phyloP scores from a whole-genome alignment of 2,797 vertebrate genomes.

The Glossophaga mutica region DNA sequence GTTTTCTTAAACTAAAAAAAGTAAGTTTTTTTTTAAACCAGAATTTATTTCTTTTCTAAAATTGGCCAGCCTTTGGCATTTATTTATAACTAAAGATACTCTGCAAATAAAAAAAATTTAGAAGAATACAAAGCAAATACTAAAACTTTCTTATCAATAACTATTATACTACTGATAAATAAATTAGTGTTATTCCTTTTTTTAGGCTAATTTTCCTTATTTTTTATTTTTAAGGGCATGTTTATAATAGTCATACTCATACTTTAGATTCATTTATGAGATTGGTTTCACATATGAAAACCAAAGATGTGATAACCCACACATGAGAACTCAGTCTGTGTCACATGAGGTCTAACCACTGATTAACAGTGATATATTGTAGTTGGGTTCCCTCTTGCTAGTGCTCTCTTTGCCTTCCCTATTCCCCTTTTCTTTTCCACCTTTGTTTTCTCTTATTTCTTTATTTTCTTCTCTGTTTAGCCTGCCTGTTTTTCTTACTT shows the following conservation, averaged over 20 bases:
- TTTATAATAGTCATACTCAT: constrained; percentile 13
- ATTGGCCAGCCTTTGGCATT: constrained; percentile 1
- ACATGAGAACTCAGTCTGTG: constrained; percentile 21
- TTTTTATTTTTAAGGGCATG: constrained; percentile 30
- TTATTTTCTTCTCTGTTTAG: background rate
- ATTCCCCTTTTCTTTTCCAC: background rate
- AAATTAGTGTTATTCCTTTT: constrained; percentile 35
- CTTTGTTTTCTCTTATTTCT: background rate
- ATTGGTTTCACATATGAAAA: constrained; percentile 54
- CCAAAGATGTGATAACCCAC: background rate
- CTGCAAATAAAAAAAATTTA: constrained; percentile 62
- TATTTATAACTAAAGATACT: constrained; percentile 57
- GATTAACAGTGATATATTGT: background rate
- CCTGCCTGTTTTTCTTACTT: background rate
- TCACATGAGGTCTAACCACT: background rate
- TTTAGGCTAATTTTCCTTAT: constrained; percentile 43
- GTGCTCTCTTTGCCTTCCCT: background rate
- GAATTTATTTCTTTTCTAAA: constrained; percentile 1
- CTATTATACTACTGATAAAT: constrained; percentile 53
- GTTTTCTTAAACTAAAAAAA: constrained; percentile 47
- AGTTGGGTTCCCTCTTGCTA: background rate
- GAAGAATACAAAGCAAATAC: constrained; percentile 37
- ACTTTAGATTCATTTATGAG: constrained; percentile 44
- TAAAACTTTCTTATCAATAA: constrained; percentile 63
- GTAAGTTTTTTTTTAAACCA: constrained; percentile 9